phyloP scores from a whole-genome alignment of 2,113 vertebrate genomes.

The Cardinalis cardinalis region DNA sequence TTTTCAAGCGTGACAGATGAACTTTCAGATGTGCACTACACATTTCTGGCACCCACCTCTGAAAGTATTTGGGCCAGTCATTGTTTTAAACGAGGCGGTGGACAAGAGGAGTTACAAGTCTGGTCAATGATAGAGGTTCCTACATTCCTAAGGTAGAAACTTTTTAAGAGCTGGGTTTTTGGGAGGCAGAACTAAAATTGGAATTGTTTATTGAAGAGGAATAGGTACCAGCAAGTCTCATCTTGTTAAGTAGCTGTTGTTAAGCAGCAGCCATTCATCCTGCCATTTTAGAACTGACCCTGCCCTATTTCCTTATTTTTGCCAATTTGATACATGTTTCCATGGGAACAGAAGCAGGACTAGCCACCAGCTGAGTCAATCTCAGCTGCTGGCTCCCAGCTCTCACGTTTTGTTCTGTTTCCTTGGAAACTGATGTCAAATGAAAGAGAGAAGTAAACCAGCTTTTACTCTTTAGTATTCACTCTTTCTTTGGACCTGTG shows the following conservation, averaged over 20 bases:
- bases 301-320: conserved; percentile 48
- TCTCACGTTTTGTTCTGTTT: conserved; percentile 59
- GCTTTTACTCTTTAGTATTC: conserved; percentile 24
- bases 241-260: neutral
- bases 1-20: neutral
- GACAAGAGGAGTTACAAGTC: neutral
- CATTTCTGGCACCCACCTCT: neutral
- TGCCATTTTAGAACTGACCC: conserved; percentile 49
- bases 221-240: neutral
- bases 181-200: neutral
- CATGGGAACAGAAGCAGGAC: conserved; percentile 61
- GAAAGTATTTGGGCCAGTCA: neutral
- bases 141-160: neutral
- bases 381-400: conserved; percentile 56
- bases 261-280: conserved; percentile 1
- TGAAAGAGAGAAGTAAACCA: conserved; percentile 33
- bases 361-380: conserved; percentile 69
- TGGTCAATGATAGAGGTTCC: fast-evolving
- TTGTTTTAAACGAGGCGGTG: neutral
- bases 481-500: neutral
- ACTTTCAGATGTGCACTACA: neutral
- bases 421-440: conserved; percentile 65
- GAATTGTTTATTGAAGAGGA: neutral
- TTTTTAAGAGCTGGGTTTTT: neutral
- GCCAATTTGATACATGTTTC: conserved; percentile 56